These are phyloP conservation scores for Eumaeus atala DNA, from an alignment of 1,140 invertebrate genomes.

Conservation along the genomic window DNA sequence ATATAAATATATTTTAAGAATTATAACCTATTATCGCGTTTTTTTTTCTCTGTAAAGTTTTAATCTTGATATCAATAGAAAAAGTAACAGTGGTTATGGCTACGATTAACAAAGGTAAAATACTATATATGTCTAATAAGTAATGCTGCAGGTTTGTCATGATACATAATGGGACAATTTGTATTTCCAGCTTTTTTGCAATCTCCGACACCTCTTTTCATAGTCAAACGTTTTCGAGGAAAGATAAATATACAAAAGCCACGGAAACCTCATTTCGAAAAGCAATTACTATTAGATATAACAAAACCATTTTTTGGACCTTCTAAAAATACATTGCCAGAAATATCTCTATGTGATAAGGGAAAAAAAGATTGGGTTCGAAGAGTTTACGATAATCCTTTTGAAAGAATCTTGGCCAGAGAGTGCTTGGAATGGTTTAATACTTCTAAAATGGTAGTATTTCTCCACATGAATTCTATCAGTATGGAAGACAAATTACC, in stretches of 20 bases:
- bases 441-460: conserved; percentile 80
- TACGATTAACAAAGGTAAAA: conserved; percentile 30
- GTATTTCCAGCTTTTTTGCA: conserved; percentile 61
- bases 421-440: conserved; percentile 82
- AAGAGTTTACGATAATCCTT: conserved; percentile 75
- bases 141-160: not conserved
- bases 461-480: conserved; percentile 83
- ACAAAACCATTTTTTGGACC: conserved; percentile 75
- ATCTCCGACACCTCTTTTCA: conserved; percentile 56
- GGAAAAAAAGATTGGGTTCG: conserved; percentile 23
- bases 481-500: conserved; percentile 75
- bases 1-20: too few relatives aligned
- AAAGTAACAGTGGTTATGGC: conserved; percentile 22
- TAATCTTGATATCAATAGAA: not conserved
- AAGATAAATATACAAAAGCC: conserved; percentile 86
- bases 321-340: conserved; percentile 51
- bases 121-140: not conserved
- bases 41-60: not conserved
- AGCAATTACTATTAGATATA: conserved; percentile 77
- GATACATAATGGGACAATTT: conserved; percentile 19
- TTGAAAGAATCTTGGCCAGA: conserved; percentile 79
- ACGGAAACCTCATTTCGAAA: conserved; percentile 78
- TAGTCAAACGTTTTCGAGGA: conserved; percentile 78
- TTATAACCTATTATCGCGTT: too few relatives aligned
- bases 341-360: conserved; percentile 42